Evolutionary conservation across 2,797 vertebrate genomes (phyloP).

Genomic region (Leptoclinus maculatus): DNA sequence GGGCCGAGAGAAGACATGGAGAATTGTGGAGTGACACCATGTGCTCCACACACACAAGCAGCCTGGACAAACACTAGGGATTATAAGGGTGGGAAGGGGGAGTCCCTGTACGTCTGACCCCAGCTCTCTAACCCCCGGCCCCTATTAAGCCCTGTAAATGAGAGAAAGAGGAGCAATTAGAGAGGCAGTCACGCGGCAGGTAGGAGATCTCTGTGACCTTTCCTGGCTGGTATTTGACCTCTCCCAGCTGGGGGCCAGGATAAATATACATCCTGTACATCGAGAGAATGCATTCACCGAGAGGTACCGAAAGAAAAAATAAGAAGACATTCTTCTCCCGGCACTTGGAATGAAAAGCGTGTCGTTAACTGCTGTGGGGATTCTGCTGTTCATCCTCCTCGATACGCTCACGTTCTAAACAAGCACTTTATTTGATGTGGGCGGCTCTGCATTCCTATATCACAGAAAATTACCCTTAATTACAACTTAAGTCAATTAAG

Average conservation of each 20-base stretch:
- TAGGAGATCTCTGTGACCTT: constrained; percentile 70
- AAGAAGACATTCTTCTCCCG: not conserved
- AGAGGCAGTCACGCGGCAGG: constrained; percentile 63
- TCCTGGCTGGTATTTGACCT: constrained; percentile 72
- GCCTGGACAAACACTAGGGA: constrained; percentile 51
- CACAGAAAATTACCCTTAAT: constrained; percentile 59
- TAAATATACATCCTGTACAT: constrained; percentile 50
- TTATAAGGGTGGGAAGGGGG: constrained; percentile 37
- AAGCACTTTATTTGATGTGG: constrained; percentile 61
- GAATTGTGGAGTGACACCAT: constrained; percentile 39
- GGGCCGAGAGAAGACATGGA: constrained; percentile 7
- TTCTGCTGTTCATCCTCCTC: constrained; percentile 27
- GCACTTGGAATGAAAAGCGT: not conserved
- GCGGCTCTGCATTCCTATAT: constrained; percentile 44
- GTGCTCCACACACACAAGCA: constrained; percentile 41
- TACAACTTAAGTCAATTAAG: constrained; percentile 52
- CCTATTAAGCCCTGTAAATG: constrained; percentile 68
- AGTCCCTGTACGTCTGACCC: constrained; percentile 53
- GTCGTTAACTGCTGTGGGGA: constrained; percentile 5
- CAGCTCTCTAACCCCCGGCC: constrained; percentile 36
- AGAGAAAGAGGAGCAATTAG: constrained; percentile 75
- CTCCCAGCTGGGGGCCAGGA: constrained; percentile 51
- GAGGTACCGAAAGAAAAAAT: not conserved
- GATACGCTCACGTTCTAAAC: constrained; percentile 56
- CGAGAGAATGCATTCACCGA: constrained; percentile 23